Evolutionary conservation across 2,797 vertebrate genomes (phyloP), one percentile per base, ranked within the genome.

Genomic region (Neosalanx taihuensis): DNA sequence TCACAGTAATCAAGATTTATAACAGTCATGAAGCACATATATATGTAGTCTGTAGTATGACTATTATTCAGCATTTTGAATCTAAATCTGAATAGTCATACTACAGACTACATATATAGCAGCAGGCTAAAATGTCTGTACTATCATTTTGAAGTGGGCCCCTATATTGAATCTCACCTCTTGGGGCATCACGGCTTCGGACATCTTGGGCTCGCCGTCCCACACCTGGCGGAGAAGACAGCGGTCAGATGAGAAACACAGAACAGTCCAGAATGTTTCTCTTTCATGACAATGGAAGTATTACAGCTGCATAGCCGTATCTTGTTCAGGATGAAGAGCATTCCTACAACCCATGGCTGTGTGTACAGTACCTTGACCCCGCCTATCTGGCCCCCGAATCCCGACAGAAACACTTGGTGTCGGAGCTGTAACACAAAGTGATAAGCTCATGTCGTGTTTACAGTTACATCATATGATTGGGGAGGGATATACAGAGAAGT

Each of bases 181-280:
- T 74, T n/a, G 88, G 81, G 2, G 83, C 4, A 3, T 87, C 89
- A 75, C 89, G 81, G 76, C 79, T 89, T 82, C 92, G 90, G 72
- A 91, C 88, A 1, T 90, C 86, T 33, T 69, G 84, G 79, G 62
- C 62, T 51, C 12, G 83, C n/a, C 74, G 9, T 17, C 81, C 86
- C 12, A 70, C 6, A 65, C 83, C 85, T 91, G 49, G 23, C 59
- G 33, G 35, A 29, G 4, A 59, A 17, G 5, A 46, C 7, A 61
- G 59, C 59, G 30, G 23, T 61, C 59, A 30, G 59, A 7, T 31
- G 66, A 26, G 23, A 46, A 17, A 13, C 20, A 13, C 41, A 62
- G 15, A 49, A 62, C 46, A 26, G 3, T 70, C n/a, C 13, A 15
- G 15, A 64, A 46, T 46, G 10, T 12, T 1, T 3, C 23, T 26